Evolutionary conservation across 2,797 vertebrate species (phyloP).

Genomic region (Pseudomugil tenellus): DNA sequence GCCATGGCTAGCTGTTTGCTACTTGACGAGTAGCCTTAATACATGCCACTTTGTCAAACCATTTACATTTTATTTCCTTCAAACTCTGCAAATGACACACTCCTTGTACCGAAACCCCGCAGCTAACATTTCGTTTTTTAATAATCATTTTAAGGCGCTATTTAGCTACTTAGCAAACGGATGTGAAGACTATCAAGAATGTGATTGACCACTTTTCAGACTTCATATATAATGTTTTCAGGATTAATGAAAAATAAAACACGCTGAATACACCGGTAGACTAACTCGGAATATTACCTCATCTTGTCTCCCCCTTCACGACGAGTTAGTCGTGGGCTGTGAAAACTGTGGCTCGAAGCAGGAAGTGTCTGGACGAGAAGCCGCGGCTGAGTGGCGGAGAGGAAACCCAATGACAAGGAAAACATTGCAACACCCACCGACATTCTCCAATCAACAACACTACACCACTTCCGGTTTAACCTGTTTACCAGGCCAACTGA

Average conservation of each 20-base stretch:
- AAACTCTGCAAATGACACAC: fast-evolving
- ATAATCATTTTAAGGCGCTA: neutral
- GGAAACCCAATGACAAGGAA: conserved; percentile 79
- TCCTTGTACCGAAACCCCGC: fast-evolving
- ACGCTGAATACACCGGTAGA: neutral
- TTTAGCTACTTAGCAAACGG: conserved; percentile 51
- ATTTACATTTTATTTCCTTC: neutral
- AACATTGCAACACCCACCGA: conserved; percentile 70
- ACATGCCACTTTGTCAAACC: neutral
- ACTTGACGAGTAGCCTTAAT: conserved; percentile 13
- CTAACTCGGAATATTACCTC: conserved; percentile 62
- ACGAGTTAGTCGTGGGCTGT: conserved; percentile 48
- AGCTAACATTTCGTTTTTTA: fast-evolving
- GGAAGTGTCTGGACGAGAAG: conserved; percentile 73
- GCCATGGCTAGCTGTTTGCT: conserved; percentile 46
- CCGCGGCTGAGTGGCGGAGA: conserved; percentile 73
- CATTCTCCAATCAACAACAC: conserved; percentile 78
- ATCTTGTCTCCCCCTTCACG: conserved; percentile 63
- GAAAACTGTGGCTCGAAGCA: conserved; percentile 56
- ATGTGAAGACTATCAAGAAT: too few species aligned
- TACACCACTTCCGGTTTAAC: conserved; percentile 57
- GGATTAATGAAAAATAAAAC: fast-evolving
- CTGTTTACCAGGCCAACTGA: conserved; percentile 28
- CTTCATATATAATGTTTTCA: fast-evolving
- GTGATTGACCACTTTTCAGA: neutral